Base-by-base conservation (phyloP, 2,797 vertebrate species). In the Eulemur coronatus region DNA sequence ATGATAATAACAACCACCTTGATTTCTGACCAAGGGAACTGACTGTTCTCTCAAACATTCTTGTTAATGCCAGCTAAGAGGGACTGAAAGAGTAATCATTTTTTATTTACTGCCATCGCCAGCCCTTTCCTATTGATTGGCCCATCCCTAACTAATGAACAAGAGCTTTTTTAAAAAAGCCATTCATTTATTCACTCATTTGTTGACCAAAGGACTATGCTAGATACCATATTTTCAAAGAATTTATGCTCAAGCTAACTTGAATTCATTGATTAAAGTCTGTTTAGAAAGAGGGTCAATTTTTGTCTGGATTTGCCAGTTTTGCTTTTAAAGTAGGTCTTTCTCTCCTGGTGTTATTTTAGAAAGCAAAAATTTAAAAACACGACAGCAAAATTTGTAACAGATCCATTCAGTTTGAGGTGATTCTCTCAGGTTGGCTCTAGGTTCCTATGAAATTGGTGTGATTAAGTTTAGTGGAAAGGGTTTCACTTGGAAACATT, bases 101-200 rank as follows among this genome's bases (percentile, higher is more conserved):
- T 86, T 86, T 96, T 85, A 46, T 61, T 61, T 86, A 46, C 12
- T 88, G 24, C 22, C 22, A 30, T 84, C n/a, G 85, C 57, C 26
- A 78, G 50, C 7, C 17, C 30, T 79, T 92, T 96, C 15, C 8
- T 28, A 92, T 24, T 52, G 14, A 48, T 90, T 63, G 43, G 4
- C 10, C 41, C 43, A 89, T 50, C 11, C n/a, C 26, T 38, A 33
- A 72, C 7, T 84, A 84, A 84, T 41, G 46, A 65, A 69, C 48
- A 96, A 79, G 43, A 84, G 15, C 18, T 95, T 76, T 70, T 65
- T 94, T 80, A 17, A 65, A 89, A 90, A 95, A 91, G 20, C 35
- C 18, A 63, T 79, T 50, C 30, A 73, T 61, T 89, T 9, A 4
- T 75, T 76, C 33, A 85, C 12, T 82, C 9, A 20, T 73, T 96